A percentile compares a stretch with the other conserved stretches of the same genome.
phyloP scores from a whole-genome alignment of 2,888 invertebrate species.

The Thymelicus sylvestris region DNA sequence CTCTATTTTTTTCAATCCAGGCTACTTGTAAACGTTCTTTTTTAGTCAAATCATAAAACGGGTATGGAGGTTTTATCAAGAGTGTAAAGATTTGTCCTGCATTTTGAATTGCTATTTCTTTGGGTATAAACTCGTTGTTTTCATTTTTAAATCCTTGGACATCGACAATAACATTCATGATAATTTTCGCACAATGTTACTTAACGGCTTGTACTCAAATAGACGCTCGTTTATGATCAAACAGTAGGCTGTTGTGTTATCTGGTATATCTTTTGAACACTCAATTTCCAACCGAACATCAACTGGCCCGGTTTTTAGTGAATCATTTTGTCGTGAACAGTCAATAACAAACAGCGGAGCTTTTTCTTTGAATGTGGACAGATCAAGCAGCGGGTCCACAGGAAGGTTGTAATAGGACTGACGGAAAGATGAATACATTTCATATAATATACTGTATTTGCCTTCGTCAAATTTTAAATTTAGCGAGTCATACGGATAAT shows the following conservation, averaged over 20 bases:
- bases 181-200: slow-evolving; percentile 41
- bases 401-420: slow-evolving; percentile 47
- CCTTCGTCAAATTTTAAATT: slow-evolving; percentile 44
- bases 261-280: slow-evolving; percentile 40
- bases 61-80: slow-evolving; percentile 17
- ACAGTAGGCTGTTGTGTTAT: slow-evolving; percentile 4
- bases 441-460: slow-evolving; percentile 47
- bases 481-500: slow-evolving; percentile 48
- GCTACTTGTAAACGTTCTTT: slow-evolving; percentile 7
- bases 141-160: slow-evolving; percentile 41
- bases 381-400: slow-evolving; percentile 43
- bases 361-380: slow-evolving; percentile 11
- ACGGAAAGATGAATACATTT: slow-evolving; percentile 46
- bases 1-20: slow-evolving; percentile 20
- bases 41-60: slow-evolving; percentile 10
- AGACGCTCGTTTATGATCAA: too few species aligned
- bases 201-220: neutral
- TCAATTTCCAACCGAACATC: slow-evolving; percentile 49
- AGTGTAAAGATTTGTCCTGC: slow-evolving; percentile 1
- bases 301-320: slow-evolving; percentile 45
- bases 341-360: slow-evolving; percentile 46
- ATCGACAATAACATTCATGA: slow-evolving; percentile 39
- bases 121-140: slow-evolving; percentile 33
- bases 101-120: slow-evolving; percentile 44
- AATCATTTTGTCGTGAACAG: slow-evolving; percentile 48